Evolutionary conservation across 2,113 vertebrate species (phyloP), one percentile per base, ranked within the genome.

Genomic region (Phrynosoma blainvillii): DNA sequence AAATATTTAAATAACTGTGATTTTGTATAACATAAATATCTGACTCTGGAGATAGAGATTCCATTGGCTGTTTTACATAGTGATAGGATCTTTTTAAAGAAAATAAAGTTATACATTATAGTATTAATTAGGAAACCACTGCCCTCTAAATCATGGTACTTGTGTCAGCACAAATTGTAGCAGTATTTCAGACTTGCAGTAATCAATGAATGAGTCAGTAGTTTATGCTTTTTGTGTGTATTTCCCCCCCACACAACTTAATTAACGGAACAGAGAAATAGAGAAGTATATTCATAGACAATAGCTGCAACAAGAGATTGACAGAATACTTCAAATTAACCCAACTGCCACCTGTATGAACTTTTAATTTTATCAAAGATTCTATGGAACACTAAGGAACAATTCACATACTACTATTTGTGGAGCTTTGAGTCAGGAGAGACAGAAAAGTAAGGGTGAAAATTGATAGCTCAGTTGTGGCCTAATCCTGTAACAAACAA

Each of bases 1-100:
- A 96, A 97, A 97, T 97, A 97, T 97, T 98, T 97, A 97, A 97
- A 96, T 95, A 97, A 96, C 92, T 94, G 56, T 93, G 90, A 94
- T 93, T 95, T 96, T 96, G 91, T 97, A 89, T 90, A 96, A 89
- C 89, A 94, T 94, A 96, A 97, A 95, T 96, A 95, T 95, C 88
- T 92, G 90, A 76, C 84, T 86, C 47, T 90, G 88, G 93, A 2
- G 90, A 96, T 92, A 95, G 90, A 73, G 89, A 94, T 92, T 94
- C 77, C 88, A 71, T 87, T 95, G 88, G 80, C 65, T 90, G 20
- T 95, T 94, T 92, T 86, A 94, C 76, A 76, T 75, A 91, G 70
- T 91, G 93, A 96, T 93, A 92, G 90, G 91, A 93, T 73, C 79
- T 92, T 86, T 78, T 92, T 92, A 74, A 82, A 71, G 30, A 71